Evolutionary conservation across 2,888 invertebrate genomes (phyloP), one percentile per base, ranked within the genome.

Genomic region (Torymus texanus): DNA sequence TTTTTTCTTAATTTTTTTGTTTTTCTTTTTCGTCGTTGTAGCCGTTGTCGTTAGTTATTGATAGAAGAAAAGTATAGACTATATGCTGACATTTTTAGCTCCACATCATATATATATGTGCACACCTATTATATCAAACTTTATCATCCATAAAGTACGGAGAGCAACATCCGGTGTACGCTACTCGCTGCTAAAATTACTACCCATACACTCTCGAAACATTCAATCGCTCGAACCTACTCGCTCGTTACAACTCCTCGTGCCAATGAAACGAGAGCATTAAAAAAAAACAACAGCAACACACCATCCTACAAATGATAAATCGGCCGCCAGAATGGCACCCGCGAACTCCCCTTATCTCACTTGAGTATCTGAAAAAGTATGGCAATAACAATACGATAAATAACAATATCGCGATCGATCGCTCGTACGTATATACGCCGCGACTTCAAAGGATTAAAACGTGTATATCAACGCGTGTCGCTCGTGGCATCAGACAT

Each of bases 301-400:
- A 55, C 21, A 29, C 2, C 41, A 56, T 56, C 14, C 56, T 56
- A 56, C 56, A 56, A n/a, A n/a, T 59, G 59, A 59, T 59, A 18
- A 24, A 61, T 61, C 61, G 21, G 61, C 24, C 41, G 41, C 8
- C 8, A 41, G 41, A 41, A 8, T 8, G 41, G 41, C 41, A 41
- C 41, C 41, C 41, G 41, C 41, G 29, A 29, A 29, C 29, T n/a
- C 29, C 41, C 14, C 24, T 61, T 61, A 21, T 61, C 24, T 61
- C 12, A 16, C 59, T 2, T 1, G 41, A 1, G 41, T 18, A 59
- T 59, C 59, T n/a, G 8, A 41, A 41, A 59, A 59, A 59, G 16
- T 14, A 50, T 12, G n/a, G 55, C 29, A 67, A 41, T 41, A 41
- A 58, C 59, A 71, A 59, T 59, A 59, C 21, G 50, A 50, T 41